Percentiles rank a stretch among this genome's conserved stretches.
Evolutionary conservation across 2,888 invertebrate species (phyloP).

Genomic region (Drosophila rellima): DNA sequence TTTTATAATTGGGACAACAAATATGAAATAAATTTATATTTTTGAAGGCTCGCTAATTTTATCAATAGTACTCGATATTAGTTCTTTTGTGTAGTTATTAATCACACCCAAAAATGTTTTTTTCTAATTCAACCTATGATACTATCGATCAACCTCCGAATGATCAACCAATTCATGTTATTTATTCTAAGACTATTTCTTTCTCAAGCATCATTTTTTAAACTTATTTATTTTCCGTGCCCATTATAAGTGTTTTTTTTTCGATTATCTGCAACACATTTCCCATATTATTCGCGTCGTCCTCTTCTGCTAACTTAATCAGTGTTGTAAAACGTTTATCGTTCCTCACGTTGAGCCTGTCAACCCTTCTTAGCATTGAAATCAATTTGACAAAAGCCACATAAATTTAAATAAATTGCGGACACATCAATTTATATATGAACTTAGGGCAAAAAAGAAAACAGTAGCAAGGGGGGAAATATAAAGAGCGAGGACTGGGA

Average conservation of each 20-base stretch:
- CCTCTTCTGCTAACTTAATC: conserved; percentile 64
- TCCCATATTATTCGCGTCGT: conserved; percentile 37
- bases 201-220: no score
- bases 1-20: not conserved
- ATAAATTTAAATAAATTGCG: conserved; percentile 82
- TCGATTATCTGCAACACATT: conserved; percentile 42
- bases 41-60: no score
- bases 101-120: not conserved
- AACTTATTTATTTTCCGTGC: not conserved
- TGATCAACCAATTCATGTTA: no score
- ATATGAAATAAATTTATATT: no score
- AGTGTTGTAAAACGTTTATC: conserved; percentile 50
- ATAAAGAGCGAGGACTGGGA: not conserved
- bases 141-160: no score
- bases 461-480: not conserved
- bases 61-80: not conserved
- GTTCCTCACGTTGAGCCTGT: conserved; percentile 60
- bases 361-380: conserved; percentile 81
- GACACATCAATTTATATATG: conserved; percentile 79
- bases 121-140: not conserved
- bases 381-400: conserved; percentile 82
- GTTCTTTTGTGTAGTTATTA: no score
- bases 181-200: no score
- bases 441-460: conserved; percentile 30
- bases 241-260: conserved; percentile 10